A percentile compares a stretch with the other conserved stretches of the same genome.
phyloP scores from a whole-genome alignment of 2,797 vertebrate species.

The Tauraco hartlaubi region DNA sequence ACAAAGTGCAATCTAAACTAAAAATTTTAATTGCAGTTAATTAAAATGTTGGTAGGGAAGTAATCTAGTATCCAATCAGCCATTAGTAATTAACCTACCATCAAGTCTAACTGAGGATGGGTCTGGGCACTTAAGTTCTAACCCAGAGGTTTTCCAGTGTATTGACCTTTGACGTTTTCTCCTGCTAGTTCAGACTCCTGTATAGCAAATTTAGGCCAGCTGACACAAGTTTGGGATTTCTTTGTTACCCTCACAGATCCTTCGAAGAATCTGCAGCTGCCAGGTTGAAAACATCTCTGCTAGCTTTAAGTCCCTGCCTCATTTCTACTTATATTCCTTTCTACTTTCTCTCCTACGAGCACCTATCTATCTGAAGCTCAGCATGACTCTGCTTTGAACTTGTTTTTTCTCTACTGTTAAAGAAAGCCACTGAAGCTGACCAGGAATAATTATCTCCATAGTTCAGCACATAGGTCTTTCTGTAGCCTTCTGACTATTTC shows the following conservation, averaged over 20 bases:
- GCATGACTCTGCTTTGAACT: conserved; percentile 19
- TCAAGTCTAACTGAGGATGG: neutral
- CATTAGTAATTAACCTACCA: neutral
- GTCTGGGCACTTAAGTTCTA: neutral
- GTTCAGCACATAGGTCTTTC: conserved; percentile 76
- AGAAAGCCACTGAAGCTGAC: conserved; percentile 68
- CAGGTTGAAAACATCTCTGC: neutral
- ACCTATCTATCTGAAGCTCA: neutral
- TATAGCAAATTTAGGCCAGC: accelerated
- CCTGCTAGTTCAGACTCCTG: neutral
- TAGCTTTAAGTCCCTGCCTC: neutral
- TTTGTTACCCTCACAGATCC: neutral
- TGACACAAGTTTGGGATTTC: neutral
- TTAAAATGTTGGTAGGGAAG: neutral
- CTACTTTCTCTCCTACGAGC: neutral
- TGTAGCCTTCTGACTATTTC: conserved; percentile 68
- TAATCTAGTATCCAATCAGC: neutral
- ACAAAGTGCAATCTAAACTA: neutral
- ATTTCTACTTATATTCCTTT: neutral
- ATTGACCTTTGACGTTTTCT: neutral
- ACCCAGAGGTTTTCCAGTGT: neutral
- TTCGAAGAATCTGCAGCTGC: neutral
- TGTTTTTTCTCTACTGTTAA: neutral
- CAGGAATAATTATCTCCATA: conserved; percentile 76
- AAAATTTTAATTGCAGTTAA: conserved; percentile 15